These are phyloP conservation scores for Trinorchestia longiramus DNA, from an alignment of 1,140 invertebrate genomes.

Conservation along the genomic window DNA sequence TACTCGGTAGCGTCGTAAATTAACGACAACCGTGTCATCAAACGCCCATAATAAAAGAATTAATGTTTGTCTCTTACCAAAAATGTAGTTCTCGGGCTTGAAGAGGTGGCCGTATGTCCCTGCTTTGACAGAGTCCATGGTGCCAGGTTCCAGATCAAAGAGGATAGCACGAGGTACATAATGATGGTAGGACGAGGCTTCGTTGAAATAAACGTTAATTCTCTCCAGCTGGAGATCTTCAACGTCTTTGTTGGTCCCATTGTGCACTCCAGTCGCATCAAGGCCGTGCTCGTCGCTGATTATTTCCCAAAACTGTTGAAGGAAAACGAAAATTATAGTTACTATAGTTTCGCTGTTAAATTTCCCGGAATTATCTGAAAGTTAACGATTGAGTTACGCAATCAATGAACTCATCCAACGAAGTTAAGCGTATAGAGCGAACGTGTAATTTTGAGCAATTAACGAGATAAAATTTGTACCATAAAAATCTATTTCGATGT, in stretches of 20 bases:
- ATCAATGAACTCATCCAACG: no score
- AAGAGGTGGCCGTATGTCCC: conserved; percentile 76
- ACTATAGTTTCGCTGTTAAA: no score
- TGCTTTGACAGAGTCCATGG: conserved; percentile 79
- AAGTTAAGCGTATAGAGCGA: no score
- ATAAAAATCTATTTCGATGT: no score
- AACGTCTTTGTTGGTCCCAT: conserved; percentile 79
- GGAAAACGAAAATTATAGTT: neutral
- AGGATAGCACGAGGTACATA: conserved; percentile 76
- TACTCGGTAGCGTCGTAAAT: no score
- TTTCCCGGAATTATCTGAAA: no score
- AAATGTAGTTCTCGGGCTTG: conserved; percentile 77
- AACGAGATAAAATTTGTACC: no score
- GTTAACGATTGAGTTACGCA: no score
- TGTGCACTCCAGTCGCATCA: conserved; percentile 85
- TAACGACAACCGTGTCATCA: no score
- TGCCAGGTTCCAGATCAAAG: conserved; percentile 89
- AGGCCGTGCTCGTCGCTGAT: conserved; percentile 93
- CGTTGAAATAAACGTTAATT: conserved; percentile 60
- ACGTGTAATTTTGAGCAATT: no score
- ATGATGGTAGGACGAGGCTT: conserved; percentile 70
- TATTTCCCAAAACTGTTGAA: conserved; percentile 89
- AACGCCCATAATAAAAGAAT: neutral
- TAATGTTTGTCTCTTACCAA: conserved; percentile 66
- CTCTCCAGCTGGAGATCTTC: conserved; percentile 70